These are phyloP conservation scores for Petroica traversi DNA, from an alignment of 2,113 vertebrate species.

Conservation along the genomic window DNA sequence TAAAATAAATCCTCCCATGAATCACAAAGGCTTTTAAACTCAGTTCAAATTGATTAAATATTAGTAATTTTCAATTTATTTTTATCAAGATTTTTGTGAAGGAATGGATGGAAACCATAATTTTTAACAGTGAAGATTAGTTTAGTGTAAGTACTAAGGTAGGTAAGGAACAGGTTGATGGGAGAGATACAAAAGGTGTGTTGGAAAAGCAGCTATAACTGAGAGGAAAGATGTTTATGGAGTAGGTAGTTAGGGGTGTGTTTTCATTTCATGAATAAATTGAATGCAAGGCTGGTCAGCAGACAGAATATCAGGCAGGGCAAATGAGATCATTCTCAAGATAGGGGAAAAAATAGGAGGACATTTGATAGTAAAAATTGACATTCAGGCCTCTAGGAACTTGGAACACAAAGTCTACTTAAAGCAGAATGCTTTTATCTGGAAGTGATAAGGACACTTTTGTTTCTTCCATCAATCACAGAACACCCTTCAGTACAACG, in stretches of 20 bases:
- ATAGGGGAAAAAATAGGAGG: background rate
- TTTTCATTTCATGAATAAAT: background rate
- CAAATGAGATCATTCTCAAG: background rate
- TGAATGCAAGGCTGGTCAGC: background rate
- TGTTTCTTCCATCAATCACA: background rate
- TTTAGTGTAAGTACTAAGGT: background rate
- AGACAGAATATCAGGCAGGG: background rate
- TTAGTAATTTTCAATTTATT: no score
- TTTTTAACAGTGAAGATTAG: background rate
- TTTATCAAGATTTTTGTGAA: background rate
- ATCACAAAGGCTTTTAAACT: no score
- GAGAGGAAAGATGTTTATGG: background rate
- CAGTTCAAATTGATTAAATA: no score
- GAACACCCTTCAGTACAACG: background rate
- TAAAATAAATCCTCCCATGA: no score
- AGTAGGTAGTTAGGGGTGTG: background rate
- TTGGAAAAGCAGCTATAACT: background rate
- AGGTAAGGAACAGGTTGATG: background rate
- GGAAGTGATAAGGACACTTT: background rate
- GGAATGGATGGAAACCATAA: background rate
- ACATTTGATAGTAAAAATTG: background rate
- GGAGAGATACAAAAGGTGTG: background rate
- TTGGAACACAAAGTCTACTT: background rate
- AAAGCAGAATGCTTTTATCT: background rate
- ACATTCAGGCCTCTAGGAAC: background rate